Evolutionary conservation across 2,113 vertebrate genomes (phyloP).

Genomic region (Australoheros scitulus): DNA sequence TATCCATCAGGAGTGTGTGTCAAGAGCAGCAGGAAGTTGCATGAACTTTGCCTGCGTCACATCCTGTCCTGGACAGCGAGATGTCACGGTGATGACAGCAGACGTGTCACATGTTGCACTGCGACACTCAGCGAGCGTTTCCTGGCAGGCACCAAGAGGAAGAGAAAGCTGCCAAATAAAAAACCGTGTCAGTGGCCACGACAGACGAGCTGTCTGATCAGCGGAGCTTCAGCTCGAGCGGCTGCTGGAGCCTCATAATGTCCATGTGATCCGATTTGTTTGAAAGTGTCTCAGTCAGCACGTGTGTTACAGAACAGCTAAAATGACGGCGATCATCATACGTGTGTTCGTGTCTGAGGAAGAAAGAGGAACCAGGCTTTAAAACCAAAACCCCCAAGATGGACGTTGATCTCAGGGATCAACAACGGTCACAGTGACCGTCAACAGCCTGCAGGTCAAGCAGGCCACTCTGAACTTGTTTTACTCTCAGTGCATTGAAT

Average conservation of each 20-base stretch:
- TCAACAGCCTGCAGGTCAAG: no score
- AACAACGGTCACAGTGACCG: not conserved
- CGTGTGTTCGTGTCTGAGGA: not conserved
- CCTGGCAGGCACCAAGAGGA: constrained; percentile 34
- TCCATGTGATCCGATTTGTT: not conserved
- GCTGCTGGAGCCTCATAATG: not conserved
- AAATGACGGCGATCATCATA: not conserved
- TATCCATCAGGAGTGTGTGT: not conserved
- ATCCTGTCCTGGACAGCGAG: constrained; percentile 38
- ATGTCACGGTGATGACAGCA: constrained; percentile 36
- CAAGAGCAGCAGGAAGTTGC: constrained; percentile 27
- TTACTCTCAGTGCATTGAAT: no score
- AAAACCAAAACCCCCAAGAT: not conserved
- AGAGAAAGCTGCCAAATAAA: constrained; percentile 14
- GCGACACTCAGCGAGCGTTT: constrained; percentile 15
- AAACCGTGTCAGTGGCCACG: constrained; percentile 9
- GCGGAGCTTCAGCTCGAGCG: not conserved
- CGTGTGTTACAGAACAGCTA: not conserved
- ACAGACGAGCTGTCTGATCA: constrained; percentile 15
- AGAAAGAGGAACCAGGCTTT: not conserved
- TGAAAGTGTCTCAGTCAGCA: not conserved
- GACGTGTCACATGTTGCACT: constrained; percentile 27
- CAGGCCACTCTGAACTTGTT: no score
- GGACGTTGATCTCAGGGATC: no score
- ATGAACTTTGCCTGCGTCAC: constrained; percentile 27